phyloP scores from a whole-genome alignment of 1,140 invertebrate species.

The Euura saliciscinereae region DNA sequence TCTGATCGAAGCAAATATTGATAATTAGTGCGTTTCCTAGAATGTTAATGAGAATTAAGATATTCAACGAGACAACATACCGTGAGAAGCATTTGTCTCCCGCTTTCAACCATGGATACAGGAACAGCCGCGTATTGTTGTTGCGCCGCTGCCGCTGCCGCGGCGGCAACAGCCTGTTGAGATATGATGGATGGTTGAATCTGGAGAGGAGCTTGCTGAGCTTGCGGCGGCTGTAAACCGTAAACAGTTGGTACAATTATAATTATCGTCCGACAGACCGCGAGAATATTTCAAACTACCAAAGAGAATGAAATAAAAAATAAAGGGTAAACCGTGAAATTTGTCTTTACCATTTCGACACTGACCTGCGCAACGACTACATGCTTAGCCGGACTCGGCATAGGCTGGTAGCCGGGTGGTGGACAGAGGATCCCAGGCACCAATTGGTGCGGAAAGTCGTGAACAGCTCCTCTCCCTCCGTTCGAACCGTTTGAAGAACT shows the following conservation, averaged over 20 bases:
- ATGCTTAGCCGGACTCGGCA: slow-evolving; percentile 85
- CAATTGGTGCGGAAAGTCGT: slow-evolving; percentile 81
- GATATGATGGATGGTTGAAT: slow-evolving; percentile 73
- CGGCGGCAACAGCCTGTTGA: slow-evolving; percentile 67
- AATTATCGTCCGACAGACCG: not conserved
- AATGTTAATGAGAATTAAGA: too few species aligned
- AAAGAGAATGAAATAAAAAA: too few species aligned
- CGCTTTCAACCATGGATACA: slow-evolving; percentile 88
- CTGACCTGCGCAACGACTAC: slow-evolving; percentile 77
- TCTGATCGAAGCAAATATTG: too few species aligned
- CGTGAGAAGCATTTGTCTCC: slow-evolving; percentile 72
- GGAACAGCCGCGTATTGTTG: slow-evolving; percentile 84
- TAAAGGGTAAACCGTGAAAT: too few species aligned
- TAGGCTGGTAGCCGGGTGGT: slow-evolving; percentile 80
- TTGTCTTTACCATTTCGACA: slow-evolving; percentile 18
- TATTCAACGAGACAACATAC: slow-evolving; percentile 44
- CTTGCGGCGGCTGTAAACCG: slow-evolving; percentile 47
- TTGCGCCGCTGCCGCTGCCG: slow-evolving; percentile 64
- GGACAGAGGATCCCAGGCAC: slow-evolving; percentile 93
- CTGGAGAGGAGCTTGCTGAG: slow-evolving; percentile 62
- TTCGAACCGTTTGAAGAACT: slow-evolving; percentile 54
- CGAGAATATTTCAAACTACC: too few species aligned
- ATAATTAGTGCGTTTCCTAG: too few species aligned
- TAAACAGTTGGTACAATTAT: slow-evolving; percentile 1
- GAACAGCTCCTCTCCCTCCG: slow-evolving; percentile 56